phyloP scores from a whole-genome alignment of 1,140 invertebrate genomes.

The Lordiphosa stackelbergi region DNA sequence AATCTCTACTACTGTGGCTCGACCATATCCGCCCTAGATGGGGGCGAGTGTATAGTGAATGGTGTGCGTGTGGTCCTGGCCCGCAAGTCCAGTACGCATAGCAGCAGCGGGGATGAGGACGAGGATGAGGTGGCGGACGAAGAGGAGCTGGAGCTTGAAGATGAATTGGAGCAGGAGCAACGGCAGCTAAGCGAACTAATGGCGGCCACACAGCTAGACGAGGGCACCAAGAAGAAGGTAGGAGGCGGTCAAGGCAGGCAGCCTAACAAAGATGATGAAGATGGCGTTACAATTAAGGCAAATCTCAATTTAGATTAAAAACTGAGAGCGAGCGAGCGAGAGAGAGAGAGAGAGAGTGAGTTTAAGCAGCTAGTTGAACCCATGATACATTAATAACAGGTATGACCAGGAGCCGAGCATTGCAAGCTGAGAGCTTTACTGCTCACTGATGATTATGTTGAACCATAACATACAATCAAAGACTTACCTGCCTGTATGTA shows the following conservation, averaged over 20 bases:
- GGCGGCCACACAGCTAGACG: conserved; percentile 51
- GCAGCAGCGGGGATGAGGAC: conserved; percentile 84
- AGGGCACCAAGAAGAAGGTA: conserved; percentile 50
- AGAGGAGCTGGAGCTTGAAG: conserved; percentile 9
- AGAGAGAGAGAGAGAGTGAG: background rate
- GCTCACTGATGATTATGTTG: too few relatives aligned
- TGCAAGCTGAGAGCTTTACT: too few relatives aligned
- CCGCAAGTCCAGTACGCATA: conserved; percentile 79
- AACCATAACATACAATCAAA: background rate
- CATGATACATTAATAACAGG: too few relatives aligned
- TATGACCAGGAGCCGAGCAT: too few relatives aligned
- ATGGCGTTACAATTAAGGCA: conserved; percentile 60
- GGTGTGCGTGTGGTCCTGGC: conserved; percentile 76
- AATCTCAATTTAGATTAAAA: conserved; percentile 61
- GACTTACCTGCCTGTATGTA: conserved; percentile 1
- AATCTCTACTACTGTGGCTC: conserved; percentile 80
- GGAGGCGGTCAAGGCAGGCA: conserved; percentile 41
- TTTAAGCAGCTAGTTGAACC: too few relatives aligned
- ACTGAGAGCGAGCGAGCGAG: conserved; percentile 2
- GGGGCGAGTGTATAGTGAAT: conserved; percentile 78
- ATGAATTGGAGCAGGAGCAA: conserved; percentile 33
- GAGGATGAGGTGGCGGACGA: conserved; percentile 12
- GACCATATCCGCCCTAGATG: conserved; percentile 79
- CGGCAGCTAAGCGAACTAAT: conserved; percentile 53
- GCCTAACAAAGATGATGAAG: conserved; percentile 17